phyloP scores from a whole-genome alignment of 2,888 invertebrate genomes.

The Trachelus tabidus region DNA sequence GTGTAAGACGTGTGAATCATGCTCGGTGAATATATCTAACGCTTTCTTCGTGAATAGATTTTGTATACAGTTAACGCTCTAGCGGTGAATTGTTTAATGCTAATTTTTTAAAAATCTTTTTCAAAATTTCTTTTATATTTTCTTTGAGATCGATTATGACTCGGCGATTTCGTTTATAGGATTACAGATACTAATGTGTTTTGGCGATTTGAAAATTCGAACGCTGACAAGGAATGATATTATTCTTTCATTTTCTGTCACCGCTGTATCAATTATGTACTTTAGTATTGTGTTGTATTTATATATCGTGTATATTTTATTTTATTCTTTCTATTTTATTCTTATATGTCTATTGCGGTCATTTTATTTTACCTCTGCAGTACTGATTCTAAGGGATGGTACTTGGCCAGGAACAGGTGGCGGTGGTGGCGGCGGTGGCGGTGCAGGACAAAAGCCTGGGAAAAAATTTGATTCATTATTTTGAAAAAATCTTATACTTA shows the following conservation, averaged over 20 bases:
- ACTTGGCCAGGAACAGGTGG: slow-evolving; percentile 68
- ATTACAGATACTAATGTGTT: background rate
- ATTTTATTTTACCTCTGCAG: slow-evolving; percentile 63
- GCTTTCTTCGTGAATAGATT: background rate
- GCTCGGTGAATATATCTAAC: background rate
- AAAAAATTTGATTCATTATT: slow-evolving; percentile 17
- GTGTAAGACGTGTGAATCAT: background rate
- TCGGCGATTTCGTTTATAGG: background rate
- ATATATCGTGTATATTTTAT: too few species aligned
- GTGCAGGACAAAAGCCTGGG: slow-evolving; percentile 57
- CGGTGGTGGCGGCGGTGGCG: slow-evolving; percentile 72
- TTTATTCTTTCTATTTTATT: background rate
- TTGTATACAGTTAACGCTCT: background rate
- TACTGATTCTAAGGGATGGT: slow-evolving; percentile 67
- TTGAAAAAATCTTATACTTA: background rate
- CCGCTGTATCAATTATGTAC: too few species aligned
- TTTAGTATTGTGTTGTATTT: too few species aligned
- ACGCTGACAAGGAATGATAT: background rate
- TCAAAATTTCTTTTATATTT: background rate
- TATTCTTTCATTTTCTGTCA: background rate
- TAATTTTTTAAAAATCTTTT: background rate
- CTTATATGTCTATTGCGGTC: background rate
- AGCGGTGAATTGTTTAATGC: background rate
- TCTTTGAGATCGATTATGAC: background rate
- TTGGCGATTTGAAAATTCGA: background rate